Conservation (phyloP, 2,797 vertebrate genomes). For the Gambusia yucatana region DNA sequence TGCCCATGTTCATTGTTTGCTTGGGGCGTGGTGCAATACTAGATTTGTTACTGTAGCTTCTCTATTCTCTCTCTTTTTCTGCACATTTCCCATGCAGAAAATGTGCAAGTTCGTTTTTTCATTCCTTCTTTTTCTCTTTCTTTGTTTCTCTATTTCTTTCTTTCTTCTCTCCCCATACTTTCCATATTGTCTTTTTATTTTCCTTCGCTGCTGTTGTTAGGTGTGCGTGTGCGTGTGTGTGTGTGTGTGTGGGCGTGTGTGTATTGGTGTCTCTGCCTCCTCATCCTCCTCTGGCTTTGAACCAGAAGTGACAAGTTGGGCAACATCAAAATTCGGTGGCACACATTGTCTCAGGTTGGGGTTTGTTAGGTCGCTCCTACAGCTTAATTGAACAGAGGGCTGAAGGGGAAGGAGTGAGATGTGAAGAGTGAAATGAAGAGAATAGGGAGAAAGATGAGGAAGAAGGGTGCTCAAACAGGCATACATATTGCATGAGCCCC, state of each 20-base stretch:
- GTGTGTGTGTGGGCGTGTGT: background rate
- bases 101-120: slow-evolving; percentile 34
- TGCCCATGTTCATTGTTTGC: slow-evolving; percentile 76
- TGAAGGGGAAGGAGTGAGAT: slow-evolving; percentile 42
- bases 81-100: slow-evolving; percentile 29
- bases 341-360: slow-evolving; percentile 76
- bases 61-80: slow-evolving; percentile 44
- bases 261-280: slow-evolving; percentile 36
- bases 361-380: slow-evolving; percentile 67
- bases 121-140: slow-evolving; percentile 19
- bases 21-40: slow-evolving; percentile 77
- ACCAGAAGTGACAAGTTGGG: slow-evolving; percentile 64
- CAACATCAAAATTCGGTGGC: slow-evolving; percentile 71
- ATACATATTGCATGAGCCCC: slow-evolving; percentile 83
- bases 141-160: slow-evolving; percentile 25
- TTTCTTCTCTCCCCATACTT: background rate
- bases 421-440: slow-evolving; percentile 65
- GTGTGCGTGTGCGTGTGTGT: background rate
- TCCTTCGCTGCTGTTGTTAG: background rate
- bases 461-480: slow-evolving; percentile 77
- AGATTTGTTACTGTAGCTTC: slow-evolving; percentile 71
- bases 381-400: slow-evolving; percentile 77
- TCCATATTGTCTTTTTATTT: background rate
- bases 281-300: slow-evolving; percentile 56
- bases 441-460: slow-evolving; percentile 67